phyloP scores from a whole-genome alignment of 2,888 invertebrate species.

The Cistogaster globosa region DNA sequence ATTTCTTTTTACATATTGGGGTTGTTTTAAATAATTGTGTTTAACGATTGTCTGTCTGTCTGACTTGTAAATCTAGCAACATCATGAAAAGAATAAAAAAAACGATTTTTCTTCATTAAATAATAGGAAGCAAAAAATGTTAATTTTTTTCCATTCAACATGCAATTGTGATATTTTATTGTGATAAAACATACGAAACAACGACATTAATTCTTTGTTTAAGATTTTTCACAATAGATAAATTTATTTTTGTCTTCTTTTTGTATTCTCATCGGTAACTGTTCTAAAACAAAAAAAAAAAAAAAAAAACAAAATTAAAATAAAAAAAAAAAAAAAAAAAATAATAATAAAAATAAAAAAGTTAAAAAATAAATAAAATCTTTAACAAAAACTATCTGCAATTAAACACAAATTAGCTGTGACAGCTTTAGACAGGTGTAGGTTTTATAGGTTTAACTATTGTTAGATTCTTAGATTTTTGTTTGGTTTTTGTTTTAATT shows the following conservation, averaged over 20 bases:
- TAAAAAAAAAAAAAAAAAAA: conserved; percentile 7
- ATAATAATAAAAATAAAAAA: conserved; percentile 21
- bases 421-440: conserved; percentile 59
- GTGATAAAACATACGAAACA: conserved; percentile 25
- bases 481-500: conserved; percentile 11
- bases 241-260: conserved; percentile 35
- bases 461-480: conserved; percentile 2
- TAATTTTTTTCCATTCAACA: conserved; percentile 1
- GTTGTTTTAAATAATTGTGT: too few relatives aligned
- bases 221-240: conserved; percentile 52
- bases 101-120: background rate
- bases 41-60: background rate
- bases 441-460: conserved; percentile 40
- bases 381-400: conserved; percentile 34
- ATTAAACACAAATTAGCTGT: conserved; percentile 66
- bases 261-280: conserved; percentile 37
- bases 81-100: conserved; percentile 1
- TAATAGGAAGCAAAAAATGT: conserved; percentile 37
- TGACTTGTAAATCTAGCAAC: conserved; percentile 14
- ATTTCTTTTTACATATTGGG: too few relatives aligned
- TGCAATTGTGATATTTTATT: conserved; percentile 32
- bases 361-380: conserved; percentile 2
- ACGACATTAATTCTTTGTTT: background rate
- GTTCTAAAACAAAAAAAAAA: conserved; percentile 38
- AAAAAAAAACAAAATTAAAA: conserved; percentile 34